These are phyloP conservation scores for Syrista parreyssii DNA, from an alignment of 2,888 invertebrate genomes.

Conservation along the genomic window DNA sequence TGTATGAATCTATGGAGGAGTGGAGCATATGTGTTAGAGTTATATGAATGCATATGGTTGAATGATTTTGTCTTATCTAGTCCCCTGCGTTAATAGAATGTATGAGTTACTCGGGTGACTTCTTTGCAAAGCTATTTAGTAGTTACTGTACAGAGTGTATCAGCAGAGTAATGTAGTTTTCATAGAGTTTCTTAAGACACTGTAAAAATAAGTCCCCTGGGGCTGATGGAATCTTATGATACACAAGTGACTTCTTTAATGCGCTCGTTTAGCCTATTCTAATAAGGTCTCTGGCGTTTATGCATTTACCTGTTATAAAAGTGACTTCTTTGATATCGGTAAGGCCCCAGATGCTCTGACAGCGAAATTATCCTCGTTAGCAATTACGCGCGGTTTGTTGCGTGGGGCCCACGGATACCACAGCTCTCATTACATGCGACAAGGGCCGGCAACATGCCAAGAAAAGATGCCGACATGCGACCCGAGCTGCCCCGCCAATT, in stretches of 20 bases:
- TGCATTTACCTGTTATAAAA: not conserved
- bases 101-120: not conserved
- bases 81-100: not conserved
- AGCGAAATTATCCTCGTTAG: not conserved
- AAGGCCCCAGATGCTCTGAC: not conserved
- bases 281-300: not conserved
- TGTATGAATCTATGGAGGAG: no score
- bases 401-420: not conserved
- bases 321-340: not conserved
- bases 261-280: not conserved
- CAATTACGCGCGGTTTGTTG: not conserved
- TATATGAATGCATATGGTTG: no score
- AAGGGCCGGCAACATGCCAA: not conserved
- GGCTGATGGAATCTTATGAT: not conserved
- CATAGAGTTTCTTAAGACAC: not conserved
- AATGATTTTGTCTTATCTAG: no score
- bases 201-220: not conserved
- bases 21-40: no score
- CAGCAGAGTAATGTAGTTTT: not conserved
- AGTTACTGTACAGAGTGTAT: not conserved
- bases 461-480: not conserved
- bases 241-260: not conserved
- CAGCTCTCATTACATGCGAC: not conserved
- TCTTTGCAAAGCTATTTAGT: not conserved
- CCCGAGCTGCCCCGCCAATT: not conserved